These are phyloP conservation scores for Molothrus aeneus DNA, from an alignment of 2,797 vertebrate genomes.

Conservation along the genomic window DNA sequence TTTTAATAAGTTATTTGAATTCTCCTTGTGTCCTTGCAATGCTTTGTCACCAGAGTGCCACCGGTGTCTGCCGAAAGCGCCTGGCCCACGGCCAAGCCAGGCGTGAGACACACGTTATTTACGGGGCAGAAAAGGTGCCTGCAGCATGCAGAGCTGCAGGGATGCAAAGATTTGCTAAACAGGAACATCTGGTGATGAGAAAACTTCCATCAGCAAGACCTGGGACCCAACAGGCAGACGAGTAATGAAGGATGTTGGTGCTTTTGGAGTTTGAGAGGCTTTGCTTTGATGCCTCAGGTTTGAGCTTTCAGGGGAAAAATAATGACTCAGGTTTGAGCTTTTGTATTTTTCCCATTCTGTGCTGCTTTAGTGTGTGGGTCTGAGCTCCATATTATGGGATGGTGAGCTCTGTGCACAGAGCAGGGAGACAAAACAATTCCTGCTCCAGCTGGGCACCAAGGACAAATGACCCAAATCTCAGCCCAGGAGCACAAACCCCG, in stretches of 20 bases:
- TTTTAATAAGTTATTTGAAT: background rate
- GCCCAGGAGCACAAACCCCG: background rate
- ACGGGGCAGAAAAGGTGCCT: background rate
- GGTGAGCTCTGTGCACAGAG: background rate
- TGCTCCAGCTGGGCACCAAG: background rate
- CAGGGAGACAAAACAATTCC: background rate
- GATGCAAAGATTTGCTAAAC: background rate
- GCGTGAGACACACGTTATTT: fast-evolving
- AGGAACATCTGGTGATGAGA: background rate
- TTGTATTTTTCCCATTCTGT: background rate
- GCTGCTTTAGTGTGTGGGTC: background rate
- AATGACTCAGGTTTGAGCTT: background rate
- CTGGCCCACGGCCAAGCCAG: background rate
- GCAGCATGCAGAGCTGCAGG: background rate
- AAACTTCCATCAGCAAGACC: background rate
- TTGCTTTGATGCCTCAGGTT: background rate
- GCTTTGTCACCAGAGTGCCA: background rate
- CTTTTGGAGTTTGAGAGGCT: background rate
- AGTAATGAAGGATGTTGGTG: background rate
- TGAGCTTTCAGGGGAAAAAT: background rate
- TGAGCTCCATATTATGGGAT: fast-evolving
- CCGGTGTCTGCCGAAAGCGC: fast-evolving
- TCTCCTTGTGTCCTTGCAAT: background rate
- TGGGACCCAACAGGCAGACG: background rate
- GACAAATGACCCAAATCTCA: background rate